These are phyloP conservation scores for Cyprinodon variegatus DNA, from an alignment of 2,113 vertebrate species.

Conservation along the genomic window DNA sequence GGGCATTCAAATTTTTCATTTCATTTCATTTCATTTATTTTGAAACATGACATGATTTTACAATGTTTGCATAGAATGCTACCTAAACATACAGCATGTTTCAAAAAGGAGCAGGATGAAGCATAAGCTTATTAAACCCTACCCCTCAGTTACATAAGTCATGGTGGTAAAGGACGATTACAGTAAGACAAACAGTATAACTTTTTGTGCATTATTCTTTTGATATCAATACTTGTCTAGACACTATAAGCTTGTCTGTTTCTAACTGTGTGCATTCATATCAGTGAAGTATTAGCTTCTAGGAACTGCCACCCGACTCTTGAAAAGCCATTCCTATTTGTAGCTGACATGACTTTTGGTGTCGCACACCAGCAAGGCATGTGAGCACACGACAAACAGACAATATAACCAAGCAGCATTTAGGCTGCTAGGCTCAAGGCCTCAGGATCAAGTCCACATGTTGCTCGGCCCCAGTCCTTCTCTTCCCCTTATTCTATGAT, in stretches of 20 bases:
- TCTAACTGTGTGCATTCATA: not conserved
- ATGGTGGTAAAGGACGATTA: too few species aligned
- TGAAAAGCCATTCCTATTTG: not conserved
- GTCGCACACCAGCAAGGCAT: slow-evolving; percentile 2
- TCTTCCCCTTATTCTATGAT: not conserved
- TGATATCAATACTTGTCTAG: not conserved
- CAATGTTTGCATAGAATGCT: too few species aligned
- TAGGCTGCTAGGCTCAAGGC: slow-evolving; percentile 49
- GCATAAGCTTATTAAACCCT: too few species aligned
- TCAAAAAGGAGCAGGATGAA: too few species aligned
- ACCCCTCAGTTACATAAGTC: too few species aligned
- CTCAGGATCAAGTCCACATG: slow-evolving; percentile 51
- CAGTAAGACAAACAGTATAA: too few species aligned
- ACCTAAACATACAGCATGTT: too few species aligned
- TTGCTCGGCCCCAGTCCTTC: not conserved
- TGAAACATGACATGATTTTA: too few species aligned
- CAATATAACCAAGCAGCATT: slow-evolving; percentile 29
- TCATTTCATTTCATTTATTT: too few species aligned
- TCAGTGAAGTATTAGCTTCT: not conserved
- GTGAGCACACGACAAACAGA: slow-evolving; percentile 2
- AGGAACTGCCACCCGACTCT: not conserved
- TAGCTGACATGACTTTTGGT: not conserved
- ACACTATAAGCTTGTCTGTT: not conserved
- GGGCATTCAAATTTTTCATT: too few species aligned
- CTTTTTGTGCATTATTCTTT: too few species aligned